Evolutionary conservation across 2,888 invertebrate genomes (phyloP), one percentile per base, ranked within the genome.

Genomic region (Ceriagrion tenellum): DNA sequence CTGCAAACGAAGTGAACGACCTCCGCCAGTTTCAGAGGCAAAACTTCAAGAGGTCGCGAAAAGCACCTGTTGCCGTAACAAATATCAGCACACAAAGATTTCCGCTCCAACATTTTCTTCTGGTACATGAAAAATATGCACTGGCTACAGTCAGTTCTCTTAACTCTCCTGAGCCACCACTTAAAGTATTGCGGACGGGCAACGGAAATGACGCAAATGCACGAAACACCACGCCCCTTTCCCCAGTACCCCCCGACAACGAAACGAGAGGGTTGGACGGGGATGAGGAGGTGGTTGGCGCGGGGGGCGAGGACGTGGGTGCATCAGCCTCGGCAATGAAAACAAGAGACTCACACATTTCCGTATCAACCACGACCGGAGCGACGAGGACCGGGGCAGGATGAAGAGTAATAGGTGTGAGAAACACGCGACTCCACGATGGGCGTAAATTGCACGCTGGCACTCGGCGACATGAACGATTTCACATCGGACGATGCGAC

Each of bases 261-360:
- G 90, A 55, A 30, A 56, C 56, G 56, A 90, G 12, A 90, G 13
- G 40, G 20, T 35, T 23, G 18, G 55, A 2, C n/a, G 35, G 35
- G 35, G 59, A 59, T 59, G 20, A 59, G 47, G 20, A 59, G 47
- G 47, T 47, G 59, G 59, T 1, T 59, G 13, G 59, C 12, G 59
- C 20, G 59, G 59, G 59, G 10, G 12, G 23, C 10, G 47, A 23
- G 91, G 59, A 91, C 35, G 59, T 56, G 40, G 35, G 63, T 63
- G 40, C 91, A 91, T 59, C 91, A 91, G 20, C 91, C 91, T 91
- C 90, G n/a, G 18, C 91, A 35, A 93, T 74, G 93, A 69, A 93
- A 69, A 74, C 26, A 74, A 69, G 47, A 47, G 81, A 35, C 47
- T 74, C 59, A 20, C 59, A 20, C 69, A 69, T 93, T 69, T 93